Conservation (phyloP, 2,797 vertebrate species). For the Anomalospiza imberbis region DNA sequence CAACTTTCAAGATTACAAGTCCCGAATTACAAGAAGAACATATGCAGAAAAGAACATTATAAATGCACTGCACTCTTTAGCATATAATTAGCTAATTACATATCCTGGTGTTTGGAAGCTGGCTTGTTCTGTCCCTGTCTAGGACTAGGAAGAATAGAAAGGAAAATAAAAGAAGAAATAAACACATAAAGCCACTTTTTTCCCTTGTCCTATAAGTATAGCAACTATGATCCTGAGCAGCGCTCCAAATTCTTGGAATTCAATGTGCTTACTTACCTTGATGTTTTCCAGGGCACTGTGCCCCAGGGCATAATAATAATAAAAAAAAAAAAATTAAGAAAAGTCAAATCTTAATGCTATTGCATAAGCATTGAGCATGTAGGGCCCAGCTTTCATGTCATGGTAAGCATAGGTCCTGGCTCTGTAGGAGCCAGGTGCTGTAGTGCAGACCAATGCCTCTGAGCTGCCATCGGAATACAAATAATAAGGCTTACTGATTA, state of each 20-base stretch:
- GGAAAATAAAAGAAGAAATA: neutral
- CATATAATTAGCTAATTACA: neutral
- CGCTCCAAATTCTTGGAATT: neutral
- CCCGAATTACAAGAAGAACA: neutral
- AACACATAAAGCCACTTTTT: neutral
- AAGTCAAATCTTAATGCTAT: accelerated
- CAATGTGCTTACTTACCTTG: neutral
- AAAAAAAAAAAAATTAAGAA: accelerated
- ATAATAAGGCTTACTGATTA: neutral
- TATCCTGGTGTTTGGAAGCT: neutral
- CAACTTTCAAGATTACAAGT: neutral
- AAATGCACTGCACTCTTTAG: neutral
- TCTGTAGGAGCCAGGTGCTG: too few species aligned
- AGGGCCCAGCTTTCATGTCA: neutral
- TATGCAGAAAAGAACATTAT: neutral
- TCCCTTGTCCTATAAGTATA: neutral
- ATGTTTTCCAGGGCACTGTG: neutral
- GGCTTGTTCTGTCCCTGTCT: neutral
- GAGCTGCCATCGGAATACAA: neutral
- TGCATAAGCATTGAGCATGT: neutral
- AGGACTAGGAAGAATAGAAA: neutral
- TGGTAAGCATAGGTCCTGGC: neutral
- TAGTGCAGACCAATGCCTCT: neutral
- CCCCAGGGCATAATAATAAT: neutral
- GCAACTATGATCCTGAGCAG: neutral